phyloP scores from a whole-genome alignment of 2,888 invertebrate species.

The Himalopsyche japonica region DNA sequence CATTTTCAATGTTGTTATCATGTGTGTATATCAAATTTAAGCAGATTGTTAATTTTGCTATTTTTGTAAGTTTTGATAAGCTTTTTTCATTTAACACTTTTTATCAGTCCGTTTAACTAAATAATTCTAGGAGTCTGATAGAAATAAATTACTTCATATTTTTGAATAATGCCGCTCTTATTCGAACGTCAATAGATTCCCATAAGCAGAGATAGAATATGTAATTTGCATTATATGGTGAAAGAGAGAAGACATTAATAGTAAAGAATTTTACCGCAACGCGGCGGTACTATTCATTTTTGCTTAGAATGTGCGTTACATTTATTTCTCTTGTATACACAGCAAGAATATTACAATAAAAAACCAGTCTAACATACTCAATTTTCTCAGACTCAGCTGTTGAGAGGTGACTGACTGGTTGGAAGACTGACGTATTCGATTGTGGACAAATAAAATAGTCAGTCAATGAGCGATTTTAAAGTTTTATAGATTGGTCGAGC shows the following conservation, averaged over 20 bases:
- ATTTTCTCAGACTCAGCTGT: slow-evolving; percentile 31
- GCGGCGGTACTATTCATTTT: background rate
- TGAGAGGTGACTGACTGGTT: slow-evolving; percentile 24
- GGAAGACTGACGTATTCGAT: slow-evolving; percentile 27
- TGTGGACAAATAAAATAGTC: slow-evolving; percentile 21
- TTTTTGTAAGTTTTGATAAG: no score
- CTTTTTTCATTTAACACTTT: no score
- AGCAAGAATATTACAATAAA: background rate
- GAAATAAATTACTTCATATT: background rate
- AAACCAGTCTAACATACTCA: slow-evolving; percentile 25
- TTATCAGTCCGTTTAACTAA: no score
- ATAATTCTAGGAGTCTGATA: no score
- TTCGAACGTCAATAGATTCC: slow-evolving; percentile 14
- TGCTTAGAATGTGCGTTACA: slow-evolving; percentile 21
- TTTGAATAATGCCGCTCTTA: slow-evolving; percentile 10
- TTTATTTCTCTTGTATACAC: background rate
- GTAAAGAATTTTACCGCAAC: slow-evolving; percentile 13
- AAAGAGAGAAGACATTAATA: slow-evolving; percentile 10
- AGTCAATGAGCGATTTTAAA: slow-evolving; percentile 7
- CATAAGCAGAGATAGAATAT: slow-evolving; percentile 3
- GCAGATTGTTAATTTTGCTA: no score
- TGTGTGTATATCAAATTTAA: no score
- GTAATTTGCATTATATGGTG: background rate
- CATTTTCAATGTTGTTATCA: no score
- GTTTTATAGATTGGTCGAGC: background rate